phyloP scores from a whole-genome alignment of 2,797 vertebrate species.

The Bradypus variegatus region DNA sequence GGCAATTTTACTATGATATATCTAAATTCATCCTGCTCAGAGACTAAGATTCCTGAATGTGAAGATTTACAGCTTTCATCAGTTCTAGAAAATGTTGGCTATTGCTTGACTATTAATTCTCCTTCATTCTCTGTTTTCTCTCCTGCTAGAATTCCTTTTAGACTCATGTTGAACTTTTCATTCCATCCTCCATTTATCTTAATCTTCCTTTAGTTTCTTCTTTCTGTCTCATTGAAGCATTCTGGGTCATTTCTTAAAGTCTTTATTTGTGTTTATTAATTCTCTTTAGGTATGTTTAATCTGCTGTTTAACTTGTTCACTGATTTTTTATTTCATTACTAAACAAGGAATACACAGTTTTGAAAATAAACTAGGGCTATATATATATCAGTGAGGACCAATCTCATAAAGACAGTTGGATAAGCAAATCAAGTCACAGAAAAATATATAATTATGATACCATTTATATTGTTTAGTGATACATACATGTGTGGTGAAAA shows the following conservation, averaged over 20 bases:
- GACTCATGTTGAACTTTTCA: neutral
- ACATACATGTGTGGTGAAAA: neutral
- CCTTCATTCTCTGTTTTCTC: neutral
- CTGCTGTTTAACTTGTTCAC: neutral
- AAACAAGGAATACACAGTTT: neutral
- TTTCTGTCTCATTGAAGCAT: neutral
- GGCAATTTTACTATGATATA: neutral
- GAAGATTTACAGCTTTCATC: neutral
- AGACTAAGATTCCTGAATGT: neutral
- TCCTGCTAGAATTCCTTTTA: neutral
- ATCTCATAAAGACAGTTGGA: neutral
- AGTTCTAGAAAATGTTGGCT: neutral
- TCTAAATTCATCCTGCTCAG: neutral
- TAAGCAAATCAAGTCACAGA: neutral
- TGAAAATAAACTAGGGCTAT: slow-evolving; percentile 1
- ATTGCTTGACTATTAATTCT: neutral
- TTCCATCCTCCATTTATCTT: neutral
- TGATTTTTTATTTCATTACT: neutral
- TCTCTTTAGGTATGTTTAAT: neutral
- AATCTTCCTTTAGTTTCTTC: neutral
- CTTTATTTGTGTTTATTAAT: neutral
- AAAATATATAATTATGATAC: neutral
- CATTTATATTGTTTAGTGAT: neutral
- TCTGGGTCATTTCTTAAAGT: slow-evolving; percentile 19
- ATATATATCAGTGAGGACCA: neutral